These are phyloP conservation scores for Lithobius niger DNA, from an alignment of 1,140 invertebrate species.

Conservation along the genomic window DNA sequence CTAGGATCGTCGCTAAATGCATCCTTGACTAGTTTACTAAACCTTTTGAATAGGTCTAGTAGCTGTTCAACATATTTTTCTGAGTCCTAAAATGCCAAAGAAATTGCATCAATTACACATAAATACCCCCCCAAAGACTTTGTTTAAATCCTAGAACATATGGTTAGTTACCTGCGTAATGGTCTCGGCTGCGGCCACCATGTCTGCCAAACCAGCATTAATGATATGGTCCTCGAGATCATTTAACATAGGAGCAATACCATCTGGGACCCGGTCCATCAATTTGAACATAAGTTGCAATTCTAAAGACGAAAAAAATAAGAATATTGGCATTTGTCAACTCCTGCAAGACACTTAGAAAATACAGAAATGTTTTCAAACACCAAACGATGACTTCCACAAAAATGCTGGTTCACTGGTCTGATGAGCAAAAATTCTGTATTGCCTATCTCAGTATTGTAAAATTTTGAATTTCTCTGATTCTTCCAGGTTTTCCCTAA, in stretches of 20 bases:
- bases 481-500: too few species aligned
- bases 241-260: conserved; percentile 80
- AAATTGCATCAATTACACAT: conserved; percentile 2
- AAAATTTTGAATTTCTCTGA: too few species aligned
- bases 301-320: conserved; percentile 35
- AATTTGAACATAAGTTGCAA: conserved; percentile 87
- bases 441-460: too few species aligned
- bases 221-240: conserved; percentile 89
- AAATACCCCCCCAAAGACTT: neutral
- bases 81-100: conserved; percentile 53
- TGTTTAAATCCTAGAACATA: neutral
- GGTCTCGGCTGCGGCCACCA: conserved; percentile 89
- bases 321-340: too few species aligned
- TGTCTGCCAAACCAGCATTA: conserved; percentile 84
- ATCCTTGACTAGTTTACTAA: conserved; percentile 81
- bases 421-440: too few species aligned
- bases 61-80: conserved; percentile 98
- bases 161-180: conserved; percentile 58
- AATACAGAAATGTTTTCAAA: too few species aligned
- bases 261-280: conserved; percentile 84
- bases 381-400: too few species aligned
- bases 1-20: conserved; percentile 94
- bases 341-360: too few species aligned
- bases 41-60: conserved; percentile 80
- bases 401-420: too few species aligned